Percentiles rank a stretch among this genome's conserved stretches.
phyloP scores from a whole-genome alignment of 2,113 vertebrate genomes.

The Onychostoma macrolepis region DNA sequence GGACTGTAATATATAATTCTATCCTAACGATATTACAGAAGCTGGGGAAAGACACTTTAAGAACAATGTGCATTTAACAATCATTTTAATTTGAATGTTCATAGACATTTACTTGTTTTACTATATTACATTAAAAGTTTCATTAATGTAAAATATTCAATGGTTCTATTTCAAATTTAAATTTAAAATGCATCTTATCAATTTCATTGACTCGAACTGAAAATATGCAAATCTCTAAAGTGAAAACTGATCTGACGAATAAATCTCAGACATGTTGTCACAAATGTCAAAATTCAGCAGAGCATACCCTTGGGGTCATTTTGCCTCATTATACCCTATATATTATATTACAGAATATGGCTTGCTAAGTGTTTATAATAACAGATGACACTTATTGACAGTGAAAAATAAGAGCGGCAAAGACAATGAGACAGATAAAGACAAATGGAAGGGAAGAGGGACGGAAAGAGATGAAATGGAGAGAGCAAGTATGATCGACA shows the following conservation, averaged over 20 bases:
- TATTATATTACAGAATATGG: constrained; percentile 62
- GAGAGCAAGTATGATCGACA: constrained; percentile 62
- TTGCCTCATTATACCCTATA: constrained; percentile 3
- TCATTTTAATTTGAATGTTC: not conserved
- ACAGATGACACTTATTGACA: constrained; percentile 68
- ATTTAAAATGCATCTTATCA: not conserved
- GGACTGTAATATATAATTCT: too few relatives aligned
- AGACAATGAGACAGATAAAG: constrained; percentile 37
- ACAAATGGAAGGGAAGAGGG: not conserved
- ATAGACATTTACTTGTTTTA: not conserved
- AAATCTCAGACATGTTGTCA: not conserved
- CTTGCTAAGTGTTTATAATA: constrained; percentile 70
- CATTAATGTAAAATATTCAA: not conserved
- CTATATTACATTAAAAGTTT: not conserved
- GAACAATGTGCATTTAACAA: not conserved
- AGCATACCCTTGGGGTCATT: not conserved
- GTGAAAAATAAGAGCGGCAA: not conserved
- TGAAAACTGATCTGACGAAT: not conserved
- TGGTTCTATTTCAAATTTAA: not conserved
- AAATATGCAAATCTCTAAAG: not conserved
- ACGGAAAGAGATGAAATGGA: constrained; percentile 34
- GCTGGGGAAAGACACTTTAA: not conserved
- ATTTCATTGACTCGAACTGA: not conserved
- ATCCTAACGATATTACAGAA: not conserved
- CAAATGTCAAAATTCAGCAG: not conserved